Evolutionary conservation across 2,113 vertebrate genomes (phyloP).

Genomic region (Brachypodius melanocephalos): DNA sequence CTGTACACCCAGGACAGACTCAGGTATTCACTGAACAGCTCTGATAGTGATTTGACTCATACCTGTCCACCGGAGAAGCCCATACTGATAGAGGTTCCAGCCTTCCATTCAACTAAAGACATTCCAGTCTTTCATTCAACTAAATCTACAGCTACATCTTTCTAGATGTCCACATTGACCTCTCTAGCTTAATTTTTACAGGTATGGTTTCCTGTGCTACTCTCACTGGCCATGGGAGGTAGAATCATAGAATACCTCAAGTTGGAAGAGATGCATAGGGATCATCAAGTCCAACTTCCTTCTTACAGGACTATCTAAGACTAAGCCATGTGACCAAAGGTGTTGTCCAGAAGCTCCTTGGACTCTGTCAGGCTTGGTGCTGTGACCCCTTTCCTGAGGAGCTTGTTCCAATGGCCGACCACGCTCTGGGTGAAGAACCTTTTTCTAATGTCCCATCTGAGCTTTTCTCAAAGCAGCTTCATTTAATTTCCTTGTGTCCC

Average conservation of each 20-base stretch:
- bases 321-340: not conserved
- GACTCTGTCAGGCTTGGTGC: not conserved
- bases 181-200: not conserved
- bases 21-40: not conserved
- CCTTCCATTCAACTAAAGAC: not conserved
- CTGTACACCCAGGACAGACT: not conserved
- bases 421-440: not conserved
- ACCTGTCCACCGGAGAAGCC: not conserved
- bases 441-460: not conserved
- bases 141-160: not conserved
- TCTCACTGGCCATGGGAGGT: not conserved
- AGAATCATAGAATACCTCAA: not conserved
- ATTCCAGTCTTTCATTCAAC: rapidly evolving
- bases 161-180: not conserved
- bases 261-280: not conserved
- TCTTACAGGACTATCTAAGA: not conserved
- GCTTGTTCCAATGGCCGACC: rapidly evolving
- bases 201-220: not conserved
- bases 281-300: not conserved
- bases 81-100: not conserved
- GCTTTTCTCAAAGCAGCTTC: not conserved
- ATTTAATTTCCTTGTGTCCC: rapidly evolving
- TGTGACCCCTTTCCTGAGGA: not conserved
- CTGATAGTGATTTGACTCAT: not conserved
- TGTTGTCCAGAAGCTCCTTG: not conserved